A percentile compares a stretch with the other conserved stretches of the same genome.
These are phyloP conservation scores for Enteromius afrohamiltoni DNA, from an alignment of 2,797 vertebrate species.

Conservation along the genomic window DNA sequence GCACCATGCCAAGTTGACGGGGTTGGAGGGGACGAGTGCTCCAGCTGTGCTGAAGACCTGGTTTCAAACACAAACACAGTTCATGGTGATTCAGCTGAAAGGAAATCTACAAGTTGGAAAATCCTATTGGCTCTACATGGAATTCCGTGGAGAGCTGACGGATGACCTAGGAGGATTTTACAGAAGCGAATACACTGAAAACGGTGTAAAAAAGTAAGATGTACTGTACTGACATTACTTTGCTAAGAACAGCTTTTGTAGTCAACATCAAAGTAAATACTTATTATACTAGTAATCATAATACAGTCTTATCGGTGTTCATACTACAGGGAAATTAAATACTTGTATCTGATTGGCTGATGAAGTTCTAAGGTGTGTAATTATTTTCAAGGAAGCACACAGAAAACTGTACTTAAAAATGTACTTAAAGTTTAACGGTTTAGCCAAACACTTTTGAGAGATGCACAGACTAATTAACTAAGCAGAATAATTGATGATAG, in stretches of 20 bases:
- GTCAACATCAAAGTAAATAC: neutral
- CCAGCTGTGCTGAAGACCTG: constrained; percentile 67
- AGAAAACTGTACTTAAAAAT: too few relatives aligned
- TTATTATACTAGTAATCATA: neutral
- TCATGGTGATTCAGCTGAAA: constrained; percentile 81
- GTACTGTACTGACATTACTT: neutral
- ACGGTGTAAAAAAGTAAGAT: constrained; percentile 74
- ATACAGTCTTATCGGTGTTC: neutral
- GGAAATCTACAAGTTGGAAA: constrained; percentile 53
- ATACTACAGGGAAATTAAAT: neutral
- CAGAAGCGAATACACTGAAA: constrained; percentile 86
- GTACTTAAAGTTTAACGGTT: too few relatives aligned
- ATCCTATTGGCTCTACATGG: constrained; percentile 75
- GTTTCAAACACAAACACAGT: constrained; percentile 79
- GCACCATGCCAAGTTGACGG: constrained; percentile 55
- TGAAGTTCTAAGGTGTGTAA: too few relatives aligned
- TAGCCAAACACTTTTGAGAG: too few relatives aligned
- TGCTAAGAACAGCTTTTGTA: neutral
- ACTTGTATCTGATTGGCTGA: too few relatives aligned
- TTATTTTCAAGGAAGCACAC: too few relatives aligned
- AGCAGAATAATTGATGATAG: too few relatives aligned
- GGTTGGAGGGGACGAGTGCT: fast-evolving
- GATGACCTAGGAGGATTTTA: constrained; percentile 91
- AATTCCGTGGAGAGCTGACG: constrained; percentile 84
- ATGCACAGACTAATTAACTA: too few relatives aligned